Evolutionary conservation across 2,888 invertebrate genomes (phyloP).

Genomic region (Ryuthela nishihirai): DNA sequence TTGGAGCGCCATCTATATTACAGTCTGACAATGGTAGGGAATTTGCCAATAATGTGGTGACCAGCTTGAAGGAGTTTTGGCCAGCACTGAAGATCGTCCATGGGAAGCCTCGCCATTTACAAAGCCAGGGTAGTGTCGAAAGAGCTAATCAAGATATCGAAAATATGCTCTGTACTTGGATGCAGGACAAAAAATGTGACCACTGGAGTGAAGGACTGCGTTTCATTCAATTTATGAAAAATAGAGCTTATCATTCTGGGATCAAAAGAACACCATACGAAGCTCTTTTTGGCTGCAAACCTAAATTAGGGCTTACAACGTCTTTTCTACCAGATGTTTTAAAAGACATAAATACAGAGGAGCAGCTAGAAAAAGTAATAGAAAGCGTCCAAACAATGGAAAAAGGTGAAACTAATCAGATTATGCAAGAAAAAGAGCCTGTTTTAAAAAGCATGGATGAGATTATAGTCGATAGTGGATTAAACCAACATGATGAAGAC

Average conservation of each 20-base stretch:
- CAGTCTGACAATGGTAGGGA: slow-evolving; percentile 38
- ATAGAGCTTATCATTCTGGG: slow-evolving; percentile 6
- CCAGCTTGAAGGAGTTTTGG: slow-evolving; percentile 19
- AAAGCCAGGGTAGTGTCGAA: slow-evolving; percentile 17
- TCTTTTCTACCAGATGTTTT: slow-evolving; percentile 12
- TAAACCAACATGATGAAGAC: no score
- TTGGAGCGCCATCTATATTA: slow-evolving; percentile 38
- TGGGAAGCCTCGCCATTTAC: slow-evolving; percentile 16
- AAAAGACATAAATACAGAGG: slow-evolving; percentile 4
- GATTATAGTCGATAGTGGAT: no score
- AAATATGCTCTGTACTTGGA: slow-evolving; percentile 25
- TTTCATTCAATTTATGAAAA: slow-evolving; percentile 5
- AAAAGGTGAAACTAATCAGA: background rate
- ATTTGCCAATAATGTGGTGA: slow-evolving; percentile 27
- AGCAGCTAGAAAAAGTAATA: slow-evolving; percentile 10
- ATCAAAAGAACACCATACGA: slow-evolving; percentile 8
- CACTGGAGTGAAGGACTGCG: slow-evolving; percentile 5
- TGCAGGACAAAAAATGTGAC: slow-evolving; percentile 16
- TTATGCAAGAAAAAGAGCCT: slow-evolving; percentile 7
- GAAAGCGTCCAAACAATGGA: slow-evolving; percentile 3
- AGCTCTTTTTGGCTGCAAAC: slow-evolving; percentile 1
- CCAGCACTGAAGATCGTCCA: slow-evolving; percentile 20
- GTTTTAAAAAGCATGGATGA: background rate
- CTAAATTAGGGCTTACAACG: background rate
- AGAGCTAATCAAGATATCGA: slow-evolving; percentile 22